Evolutionary conservation across 2,113 vertebrate species (phyloP).

Genomic region (Peromyscus polionotus): DNA sequence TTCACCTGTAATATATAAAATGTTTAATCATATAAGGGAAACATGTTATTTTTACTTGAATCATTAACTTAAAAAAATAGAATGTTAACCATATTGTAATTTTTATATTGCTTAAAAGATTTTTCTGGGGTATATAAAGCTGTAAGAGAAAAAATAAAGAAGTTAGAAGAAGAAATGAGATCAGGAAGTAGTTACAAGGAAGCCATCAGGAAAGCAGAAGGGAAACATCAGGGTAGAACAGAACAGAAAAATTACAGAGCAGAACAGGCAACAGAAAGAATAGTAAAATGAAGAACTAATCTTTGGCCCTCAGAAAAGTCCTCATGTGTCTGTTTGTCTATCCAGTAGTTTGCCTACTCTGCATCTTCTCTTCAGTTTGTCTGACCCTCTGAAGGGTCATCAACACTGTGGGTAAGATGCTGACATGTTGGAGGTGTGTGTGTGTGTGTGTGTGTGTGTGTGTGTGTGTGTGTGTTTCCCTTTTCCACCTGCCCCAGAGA

Average conservation of each 20-base stretch:
- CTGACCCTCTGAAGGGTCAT: neutral
- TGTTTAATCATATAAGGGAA: neutral
- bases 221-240: neutral
- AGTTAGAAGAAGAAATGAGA: neutral
- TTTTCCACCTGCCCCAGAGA: neutral
- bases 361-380: neutral
- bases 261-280: neutral
- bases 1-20: neutral
- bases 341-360: neutral
- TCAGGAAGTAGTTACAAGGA: neutral
- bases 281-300: neutral
- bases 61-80: neutral
- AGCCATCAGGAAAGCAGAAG: neutral
- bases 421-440: neutral
- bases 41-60: neutral
- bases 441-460: no score
- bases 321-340: neutral
- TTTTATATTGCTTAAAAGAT: neutral
- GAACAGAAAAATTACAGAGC: neutral
- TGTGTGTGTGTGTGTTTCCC: neutral
- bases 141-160: neutral
- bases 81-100: neutral
- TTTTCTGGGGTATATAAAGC: neutral
- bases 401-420: neutral
- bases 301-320: neutral